Conservation (phyloP, 2,888 invertebrate species). For the Mesorhabditis sp. region DNA sequence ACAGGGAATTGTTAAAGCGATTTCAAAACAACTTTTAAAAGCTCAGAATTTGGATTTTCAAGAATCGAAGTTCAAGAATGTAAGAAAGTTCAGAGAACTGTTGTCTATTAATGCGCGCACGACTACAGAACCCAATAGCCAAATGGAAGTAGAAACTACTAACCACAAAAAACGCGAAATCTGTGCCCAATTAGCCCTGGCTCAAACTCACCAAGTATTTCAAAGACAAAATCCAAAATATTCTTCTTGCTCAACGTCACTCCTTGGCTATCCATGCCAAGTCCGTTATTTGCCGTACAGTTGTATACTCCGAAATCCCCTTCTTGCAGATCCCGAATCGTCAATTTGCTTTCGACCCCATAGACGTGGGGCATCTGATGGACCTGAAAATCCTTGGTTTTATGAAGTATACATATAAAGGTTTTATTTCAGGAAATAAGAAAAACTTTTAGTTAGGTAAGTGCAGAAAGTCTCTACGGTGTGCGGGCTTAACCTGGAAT, state of each 20-base stretch:
- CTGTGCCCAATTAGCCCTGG: no score
- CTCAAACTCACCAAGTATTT: not conserved
- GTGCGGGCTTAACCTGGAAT: no score
- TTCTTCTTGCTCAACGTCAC: constrained; percentile 24
- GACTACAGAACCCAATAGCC: no score
- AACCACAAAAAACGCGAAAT: no score
- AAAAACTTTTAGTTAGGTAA: not conserved
- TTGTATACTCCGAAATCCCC: constrained; percentile 56
- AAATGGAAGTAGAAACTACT: no score
- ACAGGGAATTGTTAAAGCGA: not conserved
- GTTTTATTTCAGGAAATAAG: not conserved
- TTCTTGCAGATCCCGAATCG: constrained; percentile 40
- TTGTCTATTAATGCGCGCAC: no score
- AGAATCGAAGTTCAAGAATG: no score
- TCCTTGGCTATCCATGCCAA: constrained; percentile 35
- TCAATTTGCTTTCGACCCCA: constrained; percentile 50
- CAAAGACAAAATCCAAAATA: constrained; percentile 23
- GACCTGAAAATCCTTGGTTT: constrained; percentile 19
- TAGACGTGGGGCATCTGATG: constrained; percentile 43
- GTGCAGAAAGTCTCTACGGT: no score
- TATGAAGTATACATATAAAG: not conserved
- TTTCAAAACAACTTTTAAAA: no score
- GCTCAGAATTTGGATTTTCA: no score
- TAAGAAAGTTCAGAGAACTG: no score
- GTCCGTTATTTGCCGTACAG: constrained; percentile 54